phyloP scores from a whole-genome alignment of 2,113 vertebrate genomes.

The Prunella himalayana region DNA sequence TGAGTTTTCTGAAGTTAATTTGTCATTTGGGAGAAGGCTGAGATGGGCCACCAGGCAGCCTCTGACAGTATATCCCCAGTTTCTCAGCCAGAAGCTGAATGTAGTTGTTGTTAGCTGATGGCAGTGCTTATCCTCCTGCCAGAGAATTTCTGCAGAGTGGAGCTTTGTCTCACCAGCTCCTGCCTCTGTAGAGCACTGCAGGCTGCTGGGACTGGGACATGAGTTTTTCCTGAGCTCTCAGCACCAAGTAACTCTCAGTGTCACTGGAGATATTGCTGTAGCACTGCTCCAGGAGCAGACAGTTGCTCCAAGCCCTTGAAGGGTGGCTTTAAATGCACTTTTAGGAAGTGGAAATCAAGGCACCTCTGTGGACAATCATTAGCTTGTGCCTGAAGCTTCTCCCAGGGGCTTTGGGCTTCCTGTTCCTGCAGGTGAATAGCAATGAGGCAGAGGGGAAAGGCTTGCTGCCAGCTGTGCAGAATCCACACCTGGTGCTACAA shows the following conservation, averaged over 20 bases:
- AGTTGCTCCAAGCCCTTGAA: background rate
- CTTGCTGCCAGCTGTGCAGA: background rate
- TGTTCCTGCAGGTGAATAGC: slow-evolving; percentile 25
- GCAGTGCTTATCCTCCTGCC: background rate
- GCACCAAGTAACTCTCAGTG: background rate
- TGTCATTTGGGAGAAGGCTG: background rate
- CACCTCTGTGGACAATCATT: slow-evolving; percentile 9
- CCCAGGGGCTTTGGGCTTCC: background rate
- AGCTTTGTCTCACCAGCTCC: background rate
- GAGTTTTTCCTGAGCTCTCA: background rate
- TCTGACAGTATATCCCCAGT: background rate
- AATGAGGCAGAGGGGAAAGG: slow-evolving; percentile 8
- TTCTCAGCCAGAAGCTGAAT: background rate
- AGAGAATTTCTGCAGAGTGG: background rate
- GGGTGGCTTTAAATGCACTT: background rate
- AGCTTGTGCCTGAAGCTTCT: background rate
- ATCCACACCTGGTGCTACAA: background rate
- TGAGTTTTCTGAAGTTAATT: background rate
- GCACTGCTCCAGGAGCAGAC: background rate
- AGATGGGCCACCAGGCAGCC: background rate
- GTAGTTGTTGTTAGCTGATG: background rate
- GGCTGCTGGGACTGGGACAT: background rate
- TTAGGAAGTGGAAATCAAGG: background rate
- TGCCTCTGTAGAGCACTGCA: background rate
- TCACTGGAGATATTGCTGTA: fast-evolving